These are phyloP conservation scores for Nemotelus pantherinus DNA, from an alignment of 2,888 invertebrate species.

Conservation along the genomic window DNA sequence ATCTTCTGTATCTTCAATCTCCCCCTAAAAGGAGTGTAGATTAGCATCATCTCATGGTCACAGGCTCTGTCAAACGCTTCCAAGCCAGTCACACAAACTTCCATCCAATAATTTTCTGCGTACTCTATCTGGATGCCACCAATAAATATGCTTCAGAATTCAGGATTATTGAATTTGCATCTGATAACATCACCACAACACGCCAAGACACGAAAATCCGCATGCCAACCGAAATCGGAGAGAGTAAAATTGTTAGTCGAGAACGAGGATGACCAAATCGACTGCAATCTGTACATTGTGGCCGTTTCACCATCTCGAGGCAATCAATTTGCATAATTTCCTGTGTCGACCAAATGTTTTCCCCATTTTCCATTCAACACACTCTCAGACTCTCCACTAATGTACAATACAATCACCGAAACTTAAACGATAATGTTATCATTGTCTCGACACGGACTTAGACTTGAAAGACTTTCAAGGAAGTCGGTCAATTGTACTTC, in stretches of 20 bases:
- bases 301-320: background rate
- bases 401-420: no score
- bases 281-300: background rate
- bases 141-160: conserved; percentile 11
- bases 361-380: background rate
- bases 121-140: background rate
- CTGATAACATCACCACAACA: conserved; percentile 8
- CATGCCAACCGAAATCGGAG: conserved; percentile 11
- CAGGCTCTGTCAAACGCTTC: no score
- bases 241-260: conserved; percentile 14
- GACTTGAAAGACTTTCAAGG: background rate
- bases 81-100: no score
- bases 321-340: conserved; percentile 15
- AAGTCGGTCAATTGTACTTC: conserved; percentile 4
- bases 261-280: background rate
- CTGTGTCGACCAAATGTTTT: background rate
- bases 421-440: no score
- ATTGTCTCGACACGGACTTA: background rate
- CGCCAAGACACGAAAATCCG: background rate
- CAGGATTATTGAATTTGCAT: conserved; percentile 27
- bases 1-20: no score
- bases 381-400: no score
- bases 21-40: no score
- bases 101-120: background rate
- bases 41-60: no score